Percentiles rank a stretch among this genome's conserved stretches.
Evolutionary conservation across 2,888 invertebrate species (phyloP).

Genomic region (Drosophila fulvimacula): DNA sequence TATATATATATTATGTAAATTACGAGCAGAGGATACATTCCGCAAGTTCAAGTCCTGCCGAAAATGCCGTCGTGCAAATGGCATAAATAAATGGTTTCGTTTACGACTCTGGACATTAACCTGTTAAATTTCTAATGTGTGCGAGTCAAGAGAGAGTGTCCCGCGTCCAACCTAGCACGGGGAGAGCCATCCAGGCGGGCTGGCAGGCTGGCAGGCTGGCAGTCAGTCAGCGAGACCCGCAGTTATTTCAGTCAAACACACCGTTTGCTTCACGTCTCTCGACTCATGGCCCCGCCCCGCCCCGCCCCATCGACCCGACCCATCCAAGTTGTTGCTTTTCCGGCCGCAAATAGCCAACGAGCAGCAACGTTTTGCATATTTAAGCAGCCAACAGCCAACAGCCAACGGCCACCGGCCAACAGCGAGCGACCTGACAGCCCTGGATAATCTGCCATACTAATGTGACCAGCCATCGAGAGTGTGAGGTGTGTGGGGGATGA

Average conservation of each 20-base stretch:
- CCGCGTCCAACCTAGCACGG: conserved; percentile 8
- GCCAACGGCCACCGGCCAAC: conserved; percentile 38
- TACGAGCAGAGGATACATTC: conserved; percentile 48
- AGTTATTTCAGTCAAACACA: conserved; percentile 53
- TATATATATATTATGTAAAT: conserved; percentile 72
- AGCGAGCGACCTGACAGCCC: conserved; percentile 62
- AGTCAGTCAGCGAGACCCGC: conserved; percentile 44
- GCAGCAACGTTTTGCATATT: conserved; percentile 75
- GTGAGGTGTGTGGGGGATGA: conserved; percentile 9
- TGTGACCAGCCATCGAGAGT: conserved; percentile 50
- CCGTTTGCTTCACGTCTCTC: conserved; percentile 3
- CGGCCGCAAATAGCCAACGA: conserved; percentile 67
- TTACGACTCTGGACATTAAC: conserved; percentile 81
- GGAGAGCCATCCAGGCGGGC: background rate
- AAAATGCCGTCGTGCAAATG: conserved; percentile 62
- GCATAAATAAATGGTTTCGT: conserved; percentile 81
- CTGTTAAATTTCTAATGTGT: conserved; percentile 81
- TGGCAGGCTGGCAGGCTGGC: conserved; percentile 9
- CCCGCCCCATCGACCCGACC: background rate
- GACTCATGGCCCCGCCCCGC: background rate
- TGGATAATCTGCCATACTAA: conserved; percentile 76
- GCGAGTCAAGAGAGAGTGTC: conserved; percentile 57
- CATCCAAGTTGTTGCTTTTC: conserved; percentile 60
- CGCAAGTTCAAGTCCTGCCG: conserved; percentile 48
- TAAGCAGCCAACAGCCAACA: conserved; percentile 69